Evolutionary conservation across 2,888 invertebrate genomes (phyloP), one percentile per base, ranked within the genome.

Genomic region (Busseola fusca): DNA sequence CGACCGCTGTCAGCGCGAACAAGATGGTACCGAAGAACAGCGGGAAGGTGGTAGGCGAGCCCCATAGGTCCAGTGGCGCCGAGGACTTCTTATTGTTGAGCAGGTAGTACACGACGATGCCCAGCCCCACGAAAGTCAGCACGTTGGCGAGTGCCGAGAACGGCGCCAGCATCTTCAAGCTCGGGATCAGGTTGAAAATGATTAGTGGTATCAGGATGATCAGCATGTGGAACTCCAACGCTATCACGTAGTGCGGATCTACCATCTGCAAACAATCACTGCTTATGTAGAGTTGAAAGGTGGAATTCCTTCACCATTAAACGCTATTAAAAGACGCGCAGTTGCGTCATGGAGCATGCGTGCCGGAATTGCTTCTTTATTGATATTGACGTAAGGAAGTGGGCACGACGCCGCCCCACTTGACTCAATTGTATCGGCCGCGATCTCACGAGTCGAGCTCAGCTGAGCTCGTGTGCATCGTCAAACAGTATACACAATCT

Each of bases 1-100:
- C 97, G 48, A 97, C 97, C 1, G 97, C 97, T 84, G 97, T 99
- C 84, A 99, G 96, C 0, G 99, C 98, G 92, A 98, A 99, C 71
- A 99, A 96, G 3, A 98, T 98, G 0, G 98, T 99, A 2, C 99
- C 99, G 0, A 98, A 98, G 87, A 85, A 85, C 10, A 85, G 52
- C 16, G 85, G 85, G 40, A 85, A 84, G 10, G 97, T 97, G 9
- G 90, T 69, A 0, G 85, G 42, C 0, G 93, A 91, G 5, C 93
- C 93, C 92, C 92, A 93, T 7, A 91, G 85, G 96, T 96, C 88
- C 64, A 94, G 86, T 5, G 95, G 88, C 4, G 96, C 89, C 0
- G 45, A 12, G 21, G 96, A 81, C 93, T 93, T 81, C 94, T 93
- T 82, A 94, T 40, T 92, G 69, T 92, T 93, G 64, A 81, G 68